Base-by-base conservation (phyloP, 2,888 invertebrate species). In the Athalia cordata region DNA sequence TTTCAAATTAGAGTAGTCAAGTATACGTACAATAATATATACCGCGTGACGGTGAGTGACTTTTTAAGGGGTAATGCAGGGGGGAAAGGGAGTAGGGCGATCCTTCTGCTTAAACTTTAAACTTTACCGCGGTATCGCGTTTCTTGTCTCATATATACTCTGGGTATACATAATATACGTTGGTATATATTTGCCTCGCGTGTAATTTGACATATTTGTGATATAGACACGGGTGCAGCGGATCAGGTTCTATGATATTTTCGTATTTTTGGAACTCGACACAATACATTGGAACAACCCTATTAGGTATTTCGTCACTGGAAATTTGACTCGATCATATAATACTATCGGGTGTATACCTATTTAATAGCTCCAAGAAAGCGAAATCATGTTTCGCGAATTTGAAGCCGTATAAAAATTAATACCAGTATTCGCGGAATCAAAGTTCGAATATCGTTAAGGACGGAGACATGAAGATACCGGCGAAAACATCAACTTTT, bases 51-150 rank as follows among this genome's bases (percentile, higher is more conserved):
- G 29, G 29, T 29, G 29, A 29, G 29, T 29, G 29, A 29, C 29
- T 29, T 29, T 29, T 29, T 29, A 29, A 29, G 29, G 29, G 29
- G 29, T 29, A 29, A 29, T 68, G 50, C 68, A 55, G 68, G 15
- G 55, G 68, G 13, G 49, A 13, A 5, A 49, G 3, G 49, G n/a
- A 11, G n/a, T n/a, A 11, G 29, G 9, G n/a, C 50, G 52, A 68
- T 68, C 68, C 68, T 68, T 68, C 68, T 55, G 68, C 52, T 68
- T 68, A 55, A 55, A 68, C 52, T 68, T 68, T 68, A 52, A 68
- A 68, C 68, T 68, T 68, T 55, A 68, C 55, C 68, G n/a, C 52
- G 43, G 68, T 52, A 68, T 68, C 68, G 68, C 15, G 68, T 68
- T 68, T 52, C 68, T 29, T 29, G 29, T 29, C 68, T 68, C 45